A percentile compares a stretch with the other conserved stretches of the same genome.
Conservation (phyloP, 2,113 vertebrate species). For the Serilophus lunatus region DNA sequence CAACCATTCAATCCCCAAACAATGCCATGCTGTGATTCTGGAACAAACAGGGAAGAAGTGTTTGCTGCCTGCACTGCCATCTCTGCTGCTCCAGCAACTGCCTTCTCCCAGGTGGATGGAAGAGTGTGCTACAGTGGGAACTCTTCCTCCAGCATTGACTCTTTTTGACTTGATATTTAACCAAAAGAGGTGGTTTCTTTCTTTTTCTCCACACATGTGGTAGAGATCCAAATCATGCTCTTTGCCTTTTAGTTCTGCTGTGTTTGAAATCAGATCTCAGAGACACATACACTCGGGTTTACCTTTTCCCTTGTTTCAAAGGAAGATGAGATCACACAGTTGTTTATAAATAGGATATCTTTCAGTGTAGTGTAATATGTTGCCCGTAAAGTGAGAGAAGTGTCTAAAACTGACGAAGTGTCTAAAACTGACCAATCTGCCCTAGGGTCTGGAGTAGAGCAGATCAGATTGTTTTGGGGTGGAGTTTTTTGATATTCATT, state of each 20-base stretch:
- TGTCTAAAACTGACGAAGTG: neutral
- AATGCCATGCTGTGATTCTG: neutral
- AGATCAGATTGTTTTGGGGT: neutral
- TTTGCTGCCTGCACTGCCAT: neutral
- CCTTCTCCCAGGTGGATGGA: neutral
- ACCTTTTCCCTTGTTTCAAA: neutral
- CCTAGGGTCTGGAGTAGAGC: neutral
- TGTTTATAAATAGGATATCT: neutral
- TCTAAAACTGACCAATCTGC: neutral
- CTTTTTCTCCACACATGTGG: neutral
- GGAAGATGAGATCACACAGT: neutral
- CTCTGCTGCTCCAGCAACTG: neutral
- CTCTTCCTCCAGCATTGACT: neutral
- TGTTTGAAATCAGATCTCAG: neutral
- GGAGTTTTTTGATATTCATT: neutral
- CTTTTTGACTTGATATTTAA: neutral
- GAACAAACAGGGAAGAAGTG: neutral
- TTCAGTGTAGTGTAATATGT: too few species aligned
- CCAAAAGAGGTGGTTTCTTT: accelerated
- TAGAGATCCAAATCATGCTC: neutral
- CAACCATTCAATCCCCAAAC: accelerated
- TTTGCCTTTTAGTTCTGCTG: neutral
- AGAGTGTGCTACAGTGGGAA: neutral
- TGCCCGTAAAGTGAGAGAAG: neutral
- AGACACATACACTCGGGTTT: neutral